Evolutionary conservation across 2,113 vertebrate species (phyloP).

Genomic region (Indicator maculatus): DNA sequence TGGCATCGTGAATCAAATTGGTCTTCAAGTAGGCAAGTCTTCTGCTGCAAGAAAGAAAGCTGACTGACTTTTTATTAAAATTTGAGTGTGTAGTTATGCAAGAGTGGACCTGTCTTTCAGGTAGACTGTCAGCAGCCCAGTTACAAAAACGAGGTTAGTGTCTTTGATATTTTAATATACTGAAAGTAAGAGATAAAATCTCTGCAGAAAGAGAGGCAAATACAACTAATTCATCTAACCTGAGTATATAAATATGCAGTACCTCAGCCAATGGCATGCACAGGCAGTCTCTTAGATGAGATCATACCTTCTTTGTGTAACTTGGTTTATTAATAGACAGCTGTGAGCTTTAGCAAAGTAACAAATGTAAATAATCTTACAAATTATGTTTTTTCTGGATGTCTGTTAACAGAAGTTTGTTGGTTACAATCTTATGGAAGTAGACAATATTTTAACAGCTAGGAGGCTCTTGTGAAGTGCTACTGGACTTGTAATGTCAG

Average conservation of each 20-base stretch:
- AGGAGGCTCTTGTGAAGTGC: neutral
- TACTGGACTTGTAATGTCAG: neutral
- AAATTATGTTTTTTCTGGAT: neutral
- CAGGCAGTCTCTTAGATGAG: neutral
- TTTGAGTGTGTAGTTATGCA: neutral
- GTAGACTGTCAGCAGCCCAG: neutral
- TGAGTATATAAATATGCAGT: neutral
- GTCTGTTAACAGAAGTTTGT: neutral
- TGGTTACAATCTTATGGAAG: neutral
- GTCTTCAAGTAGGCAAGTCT: neutral
- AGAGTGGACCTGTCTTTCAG: neutral
- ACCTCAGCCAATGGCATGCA: neutral
- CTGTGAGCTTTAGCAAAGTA: neutral
- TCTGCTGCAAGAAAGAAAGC: neutral
- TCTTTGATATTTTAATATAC: neutral
- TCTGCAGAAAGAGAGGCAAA: neutral
- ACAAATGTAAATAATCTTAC: neutral
- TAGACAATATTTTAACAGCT: neutral
- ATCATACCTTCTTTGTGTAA: neutral
- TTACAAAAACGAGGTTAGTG: neutral
- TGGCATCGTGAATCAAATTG: neutral
- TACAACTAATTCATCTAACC: neutral
- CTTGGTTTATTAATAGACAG: neutral
- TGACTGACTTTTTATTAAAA: conserved; percentile 6
- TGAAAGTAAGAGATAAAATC: conserved; percentile 26